Evolutionary conservation across 2,113 vertebrate genomes (phyloP).

Genomic region (Gymnorhina tibicen): DNA sequence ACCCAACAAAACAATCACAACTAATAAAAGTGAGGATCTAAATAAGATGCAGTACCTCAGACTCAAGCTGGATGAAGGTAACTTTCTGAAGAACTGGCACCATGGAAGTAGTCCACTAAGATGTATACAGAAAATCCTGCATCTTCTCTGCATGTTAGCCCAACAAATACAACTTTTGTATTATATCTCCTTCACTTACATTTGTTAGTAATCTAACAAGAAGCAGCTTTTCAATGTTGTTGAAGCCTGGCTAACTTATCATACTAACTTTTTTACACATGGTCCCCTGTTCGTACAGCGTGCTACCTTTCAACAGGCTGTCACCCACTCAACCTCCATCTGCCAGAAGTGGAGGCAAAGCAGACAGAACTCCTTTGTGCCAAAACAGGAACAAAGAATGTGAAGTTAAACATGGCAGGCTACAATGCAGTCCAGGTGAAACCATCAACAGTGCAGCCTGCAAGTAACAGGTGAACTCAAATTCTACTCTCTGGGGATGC

Average conservation of each 20-base stretch:
- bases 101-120: neutral
- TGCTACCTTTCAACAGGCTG: neutral
- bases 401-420: neutral
- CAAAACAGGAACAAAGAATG: neutral
- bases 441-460: neutral
- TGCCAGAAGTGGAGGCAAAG: neutral
- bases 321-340: neutral
- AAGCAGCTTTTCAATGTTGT: neutral
- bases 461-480: neutral
- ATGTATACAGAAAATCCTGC: neutral
- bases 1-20: neutral
- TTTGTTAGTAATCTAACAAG: neutral
- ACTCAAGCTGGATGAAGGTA: neutral
- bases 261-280: neutral
- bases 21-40: neutral
- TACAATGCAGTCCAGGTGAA: neutral
- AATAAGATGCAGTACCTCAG: neutral
- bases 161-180: neutral
- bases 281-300: fast-evolving
- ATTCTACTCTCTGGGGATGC: neutral
- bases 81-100: neutral
- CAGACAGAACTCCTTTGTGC: neutral
- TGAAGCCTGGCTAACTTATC: neutral
- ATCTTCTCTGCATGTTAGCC: neutral
- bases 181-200: neutral